A percentile compares a stretch with the other conserved stretches of the same genome.
These are phyloP conservation scores for Hypotaenidia philippensis DNA, from an alignment of 2,797 vertebrate species.

Conservation along the genomic window DNA sequence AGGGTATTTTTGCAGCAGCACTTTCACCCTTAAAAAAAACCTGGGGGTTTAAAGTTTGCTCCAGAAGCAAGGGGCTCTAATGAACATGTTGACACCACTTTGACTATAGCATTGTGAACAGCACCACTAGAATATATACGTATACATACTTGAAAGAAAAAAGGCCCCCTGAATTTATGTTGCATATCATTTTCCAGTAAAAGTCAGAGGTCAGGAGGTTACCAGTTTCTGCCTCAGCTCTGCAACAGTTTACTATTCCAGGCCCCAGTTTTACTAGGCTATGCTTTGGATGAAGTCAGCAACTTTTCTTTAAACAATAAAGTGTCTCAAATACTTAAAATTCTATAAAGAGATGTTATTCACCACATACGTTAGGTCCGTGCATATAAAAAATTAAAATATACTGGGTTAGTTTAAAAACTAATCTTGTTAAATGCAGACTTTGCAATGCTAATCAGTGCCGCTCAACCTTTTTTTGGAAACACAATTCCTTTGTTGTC, in stretches of 20 bases:
- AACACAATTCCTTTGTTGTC: constrained; percentile 76
- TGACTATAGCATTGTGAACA: neutral
- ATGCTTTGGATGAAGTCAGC: constrained; percentile 79
- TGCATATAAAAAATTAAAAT: constrained; percentile 50
- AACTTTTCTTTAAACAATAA: constrained; percentile 79
- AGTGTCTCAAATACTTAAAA: constrained; percentile 73
- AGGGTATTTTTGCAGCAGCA: neutral
- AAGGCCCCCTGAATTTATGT: constrained; percentile 80
- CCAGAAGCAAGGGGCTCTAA: constrained; percentile 40
- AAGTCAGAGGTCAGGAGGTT: constrained; percentile 83
- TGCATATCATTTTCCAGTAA: constrained; percentile 82
- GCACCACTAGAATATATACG: constrained; percentile 21
- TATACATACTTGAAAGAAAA: constrained; percentile 75
- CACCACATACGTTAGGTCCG: constrained; percentile 8
- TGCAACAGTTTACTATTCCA: constrained; percentile 77
- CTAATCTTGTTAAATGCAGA: constrained; percentile 64
- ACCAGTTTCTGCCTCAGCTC: constrained; percentile 79
- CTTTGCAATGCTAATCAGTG: constrained; percentile 68
- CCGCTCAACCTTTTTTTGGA: constrained; percentile 52
- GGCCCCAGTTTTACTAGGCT: constrained; percentile 78
- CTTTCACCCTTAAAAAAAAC: constrained; percentile 31
- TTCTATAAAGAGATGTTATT: constrained; percentile 68
- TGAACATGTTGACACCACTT: constrained; percentile 59
- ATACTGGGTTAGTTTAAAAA: constrained; percentile 67
- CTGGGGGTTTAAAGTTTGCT: neutral